Conservation (phyloP, 37 sponge, comb jelly and placozoan genomes). For the Lycopodina hypogea region DNA sequence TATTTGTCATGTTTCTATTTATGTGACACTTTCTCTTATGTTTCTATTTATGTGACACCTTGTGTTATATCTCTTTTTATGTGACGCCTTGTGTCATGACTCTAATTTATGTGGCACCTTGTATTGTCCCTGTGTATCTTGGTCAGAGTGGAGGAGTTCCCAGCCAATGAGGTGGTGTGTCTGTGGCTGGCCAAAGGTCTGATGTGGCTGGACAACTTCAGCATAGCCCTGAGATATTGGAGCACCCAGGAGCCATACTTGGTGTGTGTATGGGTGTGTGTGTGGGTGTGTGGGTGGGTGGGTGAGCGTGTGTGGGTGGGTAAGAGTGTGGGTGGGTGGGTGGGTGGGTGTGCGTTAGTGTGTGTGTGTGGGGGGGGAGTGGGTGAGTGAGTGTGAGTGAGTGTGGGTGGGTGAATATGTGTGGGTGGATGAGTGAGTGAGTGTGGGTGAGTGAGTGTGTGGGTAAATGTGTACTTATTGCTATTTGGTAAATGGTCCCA, state of each 20-base stretch:
- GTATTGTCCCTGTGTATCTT: too few species aligned
- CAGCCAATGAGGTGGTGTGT: slow-evolving; percentile 48
- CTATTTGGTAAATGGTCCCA: background rate
- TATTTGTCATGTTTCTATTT: too few species aligned
- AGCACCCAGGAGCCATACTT: slow-evolving; percentile 31
- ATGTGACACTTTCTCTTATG: background rate
- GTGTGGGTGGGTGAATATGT: slow-evolving; percentile 2
- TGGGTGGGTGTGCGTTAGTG: slow-evolving; percentile 1
- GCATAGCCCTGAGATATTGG: slow-evolving; percentile 45
- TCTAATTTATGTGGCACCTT: too few species aligned
- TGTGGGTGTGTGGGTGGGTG: slow-evolving; percentile 2
- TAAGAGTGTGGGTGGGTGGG: background rate
- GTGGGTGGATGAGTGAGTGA: background rate
- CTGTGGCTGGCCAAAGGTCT: slow-evolving; percentile 35
- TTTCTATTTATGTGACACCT: background rate
- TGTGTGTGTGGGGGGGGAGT: slow-evolving; percentile 8
- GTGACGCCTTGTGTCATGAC: too few species aligned
- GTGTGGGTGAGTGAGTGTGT: slow-evolving; percentile 7
- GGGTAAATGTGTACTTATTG: background rate
- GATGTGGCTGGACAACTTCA: slow-evolving; percentile 59
- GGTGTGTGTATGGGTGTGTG: too few species aligned
- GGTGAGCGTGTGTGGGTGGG: slow-evolving; percentile 1
- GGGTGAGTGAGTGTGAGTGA: background rate
- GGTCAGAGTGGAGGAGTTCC: slow-evolving; percentile 33
- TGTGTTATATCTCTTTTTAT: too few species aligned